phyloP scores from a whole-genome alignment of 2,113 vertebrate genomes.

The Sardina pilchardus region DNA sequence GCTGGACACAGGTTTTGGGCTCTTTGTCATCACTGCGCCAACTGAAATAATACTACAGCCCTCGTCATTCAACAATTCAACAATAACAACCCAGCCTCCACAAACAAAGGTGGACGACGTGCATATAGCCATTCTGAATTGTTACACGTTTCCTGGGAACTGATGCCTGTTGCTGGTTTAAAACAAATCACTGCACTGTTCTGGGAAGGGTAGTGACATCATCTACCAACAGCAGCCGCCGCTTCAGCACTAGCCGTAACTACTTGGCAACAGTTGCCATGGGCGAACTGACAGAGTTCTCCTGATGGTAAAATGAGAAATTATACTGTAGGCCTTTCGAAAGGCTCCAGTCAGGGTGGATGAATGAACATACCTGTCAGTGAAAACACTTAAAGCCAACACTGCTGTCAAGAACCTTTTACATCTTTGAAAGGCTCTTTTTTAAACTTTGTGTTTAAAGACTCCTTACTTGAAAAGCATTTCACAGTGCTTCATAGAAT shows the following conservation, averaged over 20 bases:
- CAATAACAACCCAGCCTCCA: neutral
- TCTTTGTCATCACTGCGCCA: constrained; percentile 6
- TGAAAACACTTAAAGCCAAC: neutral
- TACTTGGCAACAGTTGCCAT: constrained; percentile 36
- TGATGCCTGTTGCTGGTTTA: neutral
- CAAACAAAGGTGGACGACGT: neutral
- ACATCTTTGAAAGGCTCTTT: no score
- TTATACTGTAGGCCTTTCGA: neutral
- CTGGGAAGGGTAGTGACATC: constrained; percentile 33
- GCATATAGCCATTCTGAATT: neutral
- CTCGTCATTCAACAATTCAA: neutral
- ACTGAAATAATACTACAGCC: constrained; percentile 3
- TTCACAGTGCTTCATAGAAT: no score
- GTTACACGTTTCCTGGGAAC: constrained; percentile 23
- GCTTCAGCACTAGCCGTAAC: constrained; percentile 11
- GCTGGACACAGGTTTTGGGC: constrained; percentile 27
- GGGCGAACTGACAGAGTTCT: constrained; percentile 1
- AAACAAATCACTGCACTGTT: constrained; percentile 5
- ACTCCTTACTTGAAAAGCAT: no score
- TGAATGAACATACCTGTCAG: neutral
- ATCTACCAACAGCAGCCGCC: constrained; percentile 25
- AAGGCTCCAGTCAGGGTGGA: neutral
- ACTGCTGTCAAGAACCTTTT: no score
- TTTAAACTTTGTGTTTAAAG: no score
- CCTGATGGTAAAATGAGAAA: neutral